Evolutionary conservation across 53 echinoderm and acorn worm species (phyloP).

Genomic region (Actinopyga echinites): DNA sequence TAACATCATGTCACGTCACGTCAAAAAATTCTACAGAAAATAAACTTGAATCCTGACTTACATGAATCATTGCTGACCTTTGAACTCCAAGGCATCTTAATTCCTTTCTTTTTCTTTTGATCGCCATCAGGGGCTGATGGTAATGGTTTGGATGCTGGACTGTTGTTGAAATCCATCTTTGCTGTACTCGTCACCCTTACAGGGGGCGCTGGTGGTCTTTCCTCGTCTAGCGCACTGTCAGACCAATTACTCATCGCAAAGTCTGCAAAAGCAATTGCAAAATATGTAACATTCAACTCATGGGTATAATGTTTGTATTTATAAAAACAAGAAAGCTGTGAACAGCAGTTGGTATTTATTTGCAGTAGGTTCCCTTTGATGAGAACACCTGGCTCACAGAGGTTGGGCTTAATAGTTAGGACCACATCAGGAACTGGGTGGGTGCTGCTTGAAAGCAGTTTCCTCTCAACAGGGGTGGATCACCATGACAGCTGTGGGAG

Average conservation of each 20-base stretch:
- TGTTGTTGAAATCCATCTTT: conserved; percentile 52
- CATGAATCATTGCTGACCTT: conserved; percentile 70
- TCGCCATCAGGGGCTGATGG: conserved; percentile 75
- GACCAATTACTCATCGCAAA: conserved; percentile 53
- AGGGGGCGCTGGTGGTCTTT: conserved; percentile 79
- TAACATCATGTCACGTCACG: background rate
- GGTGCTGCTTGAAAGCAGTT: no score
- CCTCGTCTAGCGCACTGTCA: conserved; percentile 40
- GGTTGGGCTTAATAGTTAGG: no score
- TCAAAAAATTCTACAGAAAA: no score
- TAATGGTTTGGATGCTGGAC: conserved; percentile 71
- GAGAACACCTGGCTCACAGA: no score
- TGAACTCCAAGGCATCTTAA: conserved; percentile 68
- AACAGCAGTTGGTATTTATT: no score
- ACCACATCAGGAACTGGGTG: no score
- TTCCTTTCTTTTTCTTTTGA: conserved; percentile 64
- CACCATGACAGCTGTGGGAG: no score
- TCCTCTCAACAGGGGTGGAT: no score
- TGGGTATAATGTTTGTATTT: no score
- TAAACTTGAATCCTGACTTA: conserved; percentile 18
- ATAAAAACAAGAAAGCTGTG: no score
- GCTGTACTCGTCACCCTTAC: conserved; percentile 74
- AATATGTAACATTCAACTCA: no score
- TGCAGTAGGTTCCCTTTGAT: no score
- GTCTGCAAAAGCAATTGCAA: background rate